phyloP scores from a whole-genome alignment of 1,140 invertebrate species.

The Nebria ingens region DNA sequence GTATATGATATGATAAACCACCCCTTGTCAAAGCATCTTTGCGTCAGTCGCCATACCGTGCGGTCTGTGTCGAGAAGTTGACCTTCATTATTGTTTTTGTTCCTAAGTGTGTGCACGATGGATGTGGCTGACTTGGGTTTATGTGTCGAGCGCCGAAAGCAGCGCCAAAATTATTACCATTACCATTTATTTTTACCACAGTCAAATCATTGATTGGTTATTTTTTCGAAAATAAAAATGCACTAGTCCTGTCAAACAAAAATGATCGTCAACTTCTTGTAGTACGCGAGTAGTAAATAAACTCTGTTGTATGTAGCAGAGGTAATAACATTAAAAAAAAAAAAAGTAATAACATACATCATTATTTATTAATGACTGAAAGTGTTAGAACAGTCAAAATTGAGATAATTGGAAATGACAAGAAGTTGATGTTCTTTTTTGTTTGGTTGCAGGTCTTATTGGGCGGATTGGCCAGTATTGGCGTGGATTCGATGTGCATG shows the following conservation, averaged over 20 bases:
- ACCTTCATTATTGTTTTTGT: slow-evolving; percentile 16
- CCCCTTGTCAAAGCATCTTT: slow-evolving; percentile 33
- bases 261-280: slow-evolving; percentile 94
- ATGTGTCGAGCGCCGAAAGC: neutral
- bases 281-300: too few species aligned
- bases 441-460: slow-evolving; percentile 83
- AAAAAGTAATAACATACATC: too few species aligned
- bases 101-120: slow-evolving; percentile 9
- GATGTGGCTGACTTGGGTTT: slow-evolving; percentile 3
- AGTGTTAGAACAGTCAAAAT: too few species aligned
- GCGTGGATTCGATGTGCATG: slow-evolving; percentile 38
- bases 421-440: slow-evolving; percentile 87
- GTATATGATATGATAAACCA: slow-evolving; percentile 11
- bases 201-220: too few species aligned
- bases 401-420: slow-evolving; percentile 31
- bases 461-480: slow-evolving; percentile 34
- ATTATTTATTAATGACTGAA: too few species aligned
- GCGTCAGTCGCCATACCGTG: slow-evolving; percentile 10
- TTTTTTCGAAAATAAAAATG: too few species aligned
- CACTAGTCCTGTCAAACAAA: slow-evolving; percentile 57
- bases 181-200: too few species aligned
- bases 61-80: slow-evolving; percentile 5
- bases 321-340: slow-evolving; percentile 9
- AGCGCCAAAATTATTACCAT: too few species aligned
- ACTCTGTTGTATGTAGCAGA: too few species aligned